Evolutionary conservation across 2,113 vertebrate genomes (phyloP).

Genomic region (Strix aluco): DNA sequence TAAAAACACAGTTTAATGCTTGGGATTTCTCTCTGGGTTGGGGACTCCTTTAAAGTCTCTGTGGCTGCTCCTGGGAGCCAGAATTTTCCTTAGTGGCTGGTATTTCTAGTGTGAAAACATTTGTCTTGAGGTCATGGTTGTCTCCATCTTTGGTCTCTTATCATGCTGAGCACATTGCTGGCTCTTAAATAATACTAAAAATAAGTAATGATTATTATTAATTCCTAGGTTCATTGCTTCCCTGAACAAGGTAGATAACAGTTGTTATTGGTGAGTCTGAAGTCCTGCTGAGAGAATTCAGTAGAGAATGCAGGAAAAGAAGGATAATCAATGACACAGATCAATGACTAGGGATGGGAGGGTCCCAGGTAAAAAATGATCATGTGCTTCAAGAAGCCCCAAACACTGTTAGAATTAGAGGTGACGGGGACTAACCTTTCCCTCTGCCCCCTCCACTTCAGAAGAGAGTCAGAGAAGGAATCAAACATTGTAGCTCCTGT

Average conservation of each 20-base stretch:
- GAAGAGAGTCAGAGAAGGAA: not conserved
- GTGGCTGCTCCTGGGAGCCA: not conserved
- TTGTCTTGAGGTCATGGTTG: not conserved
- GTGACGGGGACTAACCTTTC: not conserved
- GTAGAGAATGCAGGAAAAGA: not conserved
- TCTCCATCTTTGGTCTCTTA: not conserved
- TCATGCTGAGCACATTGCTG: not conserved
- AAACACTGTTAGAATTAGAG: not conserved
- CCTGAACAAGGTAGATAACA: not conserved
- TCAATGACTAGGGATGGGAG: not conserved
- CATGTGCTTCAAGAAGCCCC: not conserved
- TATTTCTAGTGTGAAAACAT: not conserved
- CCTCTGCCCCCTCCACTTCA: not conserved
- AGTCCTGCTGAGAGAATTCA: not conserved
- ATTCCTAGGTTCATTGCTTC: not conserved
- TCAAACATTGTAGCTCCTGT: not conserved
- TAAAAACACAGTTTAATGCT: not conserved
- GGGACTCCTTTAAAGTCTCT: not conserved
- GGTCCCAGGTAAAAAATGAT: not conserved
- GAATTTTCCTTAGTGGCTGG: not conserved
- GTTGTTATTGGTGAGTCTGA: not conserved
- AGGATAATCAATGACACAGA: not conserved
- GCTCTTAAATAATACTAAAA: constrained; percentile 12
- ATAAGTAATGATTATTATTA: constrained; percentile 5
- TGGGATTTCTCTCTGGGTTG: not conserved